Base-by-base conservation (phyloP, 2,113 vertebrate genomes). In the Podarcis raffonei region DNA sequence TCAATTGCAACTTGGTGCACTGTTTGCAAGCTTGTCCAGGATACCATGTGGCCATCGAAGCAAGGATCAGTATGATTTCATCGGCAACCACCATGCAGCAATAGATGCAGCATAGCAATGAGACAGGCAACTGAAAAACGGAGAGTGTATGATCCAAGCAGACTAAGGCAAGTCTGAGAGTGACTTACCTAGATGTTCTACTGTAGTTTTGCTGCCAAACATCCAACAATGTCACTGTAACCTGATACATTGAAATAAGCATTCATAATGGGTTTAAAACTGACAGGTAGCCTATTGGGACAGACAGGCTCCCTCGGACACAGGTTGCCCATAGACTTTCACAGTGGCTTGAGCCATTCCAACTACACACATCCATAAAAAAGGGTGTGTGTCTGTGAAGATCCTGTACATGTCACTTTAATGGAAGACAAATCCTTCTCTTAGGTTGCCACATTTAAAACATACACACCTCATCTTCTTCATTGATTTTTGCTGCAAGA, bases 391-490 rank as follows among this genome's bases (percentile, higher is more conserved):
- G 59, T 18, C 15, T 18, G 62, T 39, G 30, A 65, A 68, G 22
- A 48, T 65, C 15, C 27, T 65, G 6, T 30, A 48, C 4, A 30
- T 3, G 20, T 69, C 20, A 12, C 53, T 30, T 32, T 20, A 81
- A 35, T 2, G 5, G 37, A 23, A 62, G 32, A 22, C 25, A 12
- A 11, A 39, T 18, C 37, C 27, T 25, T 8, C 74, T 71, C 0
- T 39, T 20, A n/a, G 27, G n/a, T 74, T 53, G 32, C 2, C 6
- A 42, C 66, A 83, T 69, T 94, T 80, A 57, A 88, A 91, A 65
- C 66, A 18, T 22, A 77, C 84, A n/a, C 93, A 97, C 97, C 96
- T 98, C 97, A 27, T 98, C 97, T 89, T 98, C 98, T 90, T 98
- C 97, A 0, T 95, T 97, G 94, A 94, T 90, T 95, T 98, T 98